Percentiles rank a stretch among this genome's conserved stretches.
Evolutionary conservation across 1,140 invertebrate species (phyloP).

Genomic region (Conopomorpha cramerella): DNA sequence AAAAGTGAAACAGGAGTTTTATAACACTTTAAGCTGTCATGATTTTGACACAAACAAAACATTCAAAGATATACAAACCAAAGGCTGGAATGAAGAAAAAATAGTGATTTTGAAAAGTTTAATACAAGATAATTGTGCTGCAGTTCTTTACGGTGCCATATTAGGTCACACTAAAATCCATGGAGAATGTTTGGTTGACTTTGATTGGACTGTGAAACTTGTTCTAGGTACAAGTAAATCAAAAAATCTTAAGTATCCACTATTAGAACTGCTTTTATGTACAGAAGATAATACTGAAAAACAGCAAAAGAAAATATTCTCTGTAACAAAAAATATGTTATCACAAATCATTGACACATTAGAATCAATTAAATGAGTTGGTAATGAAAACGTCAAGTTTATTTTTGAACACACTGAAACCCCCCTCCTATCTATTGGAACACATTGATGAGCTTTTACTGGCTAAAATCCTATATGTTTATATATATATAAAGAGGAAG

Average conservation of each 20-base stretch:
- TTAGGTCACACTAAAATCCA: too few species aligned
- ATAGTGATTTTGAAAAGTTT: too few species aligned
- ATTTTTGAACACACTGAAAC: slow-evolving; percentile 1
- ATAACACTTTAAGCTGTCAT: too few species aligned
- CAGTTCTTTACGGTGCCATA: too few species aligned
- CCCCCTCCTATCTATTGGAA: background rate
- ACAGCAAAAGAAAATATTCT: slow-evolving; percentile 18
- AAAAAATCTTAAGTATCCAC: slow-evolving; percentile 29
- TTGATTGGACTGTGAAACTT: slow-evolving; percentile 38
- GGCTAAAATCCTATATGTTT: background rate
- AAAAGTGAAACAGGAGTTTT: too few species aligned
- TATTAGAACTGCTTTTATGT: slow-evolving; percentile 24
- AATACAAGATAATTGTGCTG: too few species aligned
- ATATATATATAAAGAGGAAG: background rate
- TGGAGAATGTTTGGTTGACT: slow-evolving; percentile 25
- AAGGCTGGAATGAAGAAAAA: too few species aligned
- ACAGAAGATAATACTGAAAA: slow-evolving; percentile 16
- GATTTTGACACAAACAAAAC: too few species aligned
- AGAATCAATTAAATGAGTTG: slow-evolving; percentile 10
- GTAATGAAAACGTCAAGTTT: background rate
- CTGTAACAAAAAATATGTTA: slow-evolving; percentile 30
- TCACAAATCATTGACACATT: slow-evolving; percentile 23
- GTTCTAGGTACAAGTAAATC: slow-evolving; percentile 39
- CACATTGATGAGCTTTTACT: background rate
- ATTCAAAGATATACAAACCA: too few species aligned